These are phyloP conservation scores for Ceratosolen fusciceps DNA, from an alignment of 1,140 invertebrate species.

Conservation along the genomic window DNA sequence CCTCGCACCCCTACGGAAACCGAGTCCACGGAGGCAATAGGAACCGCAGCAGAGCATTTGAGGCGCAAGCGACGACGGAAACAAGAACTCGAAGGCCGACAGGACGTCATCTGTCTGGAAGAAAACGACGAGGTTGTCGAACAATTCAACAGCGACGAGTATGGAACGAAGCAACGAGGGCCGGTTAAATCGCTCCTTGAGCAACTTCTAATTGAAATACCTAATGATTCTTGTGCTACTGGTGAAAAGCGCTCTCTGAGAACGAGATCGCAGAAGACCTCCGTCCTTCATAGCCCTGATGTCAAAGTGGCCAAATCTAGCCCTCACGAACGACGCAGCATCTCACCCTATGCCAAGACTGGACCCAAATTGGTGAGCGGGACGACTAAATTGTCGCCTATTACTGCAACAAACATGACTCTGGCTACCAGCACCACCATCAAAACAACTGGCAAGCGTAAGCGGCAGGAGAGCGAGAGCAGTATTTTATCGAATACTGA, in stretches of 20 bases:
- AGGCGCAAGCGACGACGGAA: conserved; percentile 68
- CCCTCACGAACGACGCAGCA: conserved; percentile 72
- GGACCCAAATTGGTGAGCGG: conserved; percentile 57
- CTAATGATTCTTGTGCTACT: conserved; percentile 72
- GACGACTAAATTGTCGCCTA: conserved; percentile 48
- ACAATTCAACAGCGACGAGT: conserved; percentile 26
- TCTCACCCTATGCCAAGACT: conserved; percentile 70
- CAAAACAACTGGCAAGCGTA: conserved; percentile 74
- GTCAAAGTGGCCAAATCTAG: conserved; percentile 76
- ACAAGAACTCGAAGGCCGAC: conserved; percentile 70
- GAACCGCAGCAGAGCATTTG: conserved; percentile 56
- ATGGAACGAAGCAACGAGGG: neutral
- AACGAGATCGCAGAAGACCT: conserved; percentile 79
- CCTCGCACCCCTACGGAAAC: conserved; percentile 66
- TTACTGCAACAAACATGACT: conserved; percentile 55
- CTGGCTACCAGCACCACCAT: conserved; percentile 54
- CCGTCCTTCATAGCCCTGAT: conserved; percentile 77
- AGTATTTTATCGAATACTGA: conserved; percentile 76
- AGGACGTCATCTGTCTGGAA: conserved; percentile 69
- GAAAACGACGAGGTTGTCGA: conserved; percentile 62
- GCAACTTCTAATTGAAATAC: conserved; percentile 84
- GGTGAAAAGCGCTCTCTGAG: conserved; percentile 74
- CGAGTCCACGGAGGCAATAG: conserved; percentile 51
- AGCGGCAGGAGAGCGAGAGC: conserved; percentile 83
- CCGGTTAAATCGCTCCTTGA: conserved; percentile 78